phyloP scores from a whole-genome alignment of 2,888 invertebrate species.

The Cinara cedri region DNA sequence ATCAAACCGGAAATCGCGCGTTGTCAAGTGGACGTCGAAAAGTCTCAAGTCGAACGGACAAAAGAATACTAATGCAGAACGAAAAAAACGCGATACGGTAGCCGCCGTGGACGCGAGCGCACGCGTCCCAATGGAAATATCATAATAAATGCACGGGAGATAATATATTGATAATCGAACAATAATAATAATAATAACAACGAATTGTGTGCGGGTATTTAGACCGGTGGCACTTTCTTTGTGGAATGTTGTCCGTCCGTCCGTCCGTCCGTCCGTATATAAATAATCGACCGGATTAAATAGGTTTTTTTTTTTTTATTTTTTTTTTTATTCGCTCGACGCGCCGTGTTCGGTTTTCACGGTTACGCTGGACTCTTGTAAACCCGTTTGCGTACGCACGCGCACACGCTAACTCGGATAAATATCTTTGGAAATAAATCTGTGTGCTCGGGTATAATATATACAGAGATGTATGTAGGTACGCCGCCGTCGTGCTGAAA shows the following conservation, averaged over 20 bases:
- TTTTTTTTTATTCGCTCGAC: constrained; percentile 9
- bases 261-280: neutral
- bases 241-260: constrained; percentile 25
- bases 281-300: constrained; percentile 46
- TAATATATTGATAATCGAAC: neutral
- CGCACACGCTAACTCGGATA: neutral
- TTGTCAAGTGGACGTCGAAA: neutral
- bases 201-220: constrained; percentile 4
- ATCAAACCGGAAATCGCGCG: too few relatives aligned
- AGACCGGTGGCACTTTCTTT: constrained; percentile 33
- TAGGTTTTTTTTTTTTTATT: neutral
- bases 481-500: too few relatives aligned
- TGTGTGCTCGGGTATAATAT: neutral
- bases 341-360: constrained; percentile 16
- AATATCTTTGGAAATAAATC: constrained; percentile 20
- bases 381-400: constrained; percentile 24
- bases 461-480: too few relatives aligned
- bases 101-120: neutral
- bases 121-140: neutral
- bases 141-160: neutral
- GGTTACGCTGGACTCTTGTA: neutral
- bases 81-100: neutral
- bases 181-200: constrained; percentile 26
- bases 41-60: neutral
- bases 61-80: neutral